phyloP scores from a whole-genome alignment of 2,113 vertebrate genomes.

The human region GRCh38 chr6:17269001-17269500 shows the following conservation, averaged over 20 bases:
- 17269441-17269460: background rate
- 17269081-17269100: background rate
- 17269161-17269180: background rate
- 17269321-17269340: background rate
- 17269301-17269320: background rate
- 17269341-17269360: background rate
- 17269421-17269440: background rate
- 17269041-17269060: background rate
- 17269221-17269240: background rate
- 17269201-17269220: background rate
- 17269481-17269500: background rate
- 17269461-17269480: background rate
- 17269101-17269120: background rate
- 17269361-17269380: background rate
- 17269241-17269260: background rate
- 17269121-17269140: background rate
- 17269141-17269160: background rate
- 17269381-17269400: background rate
- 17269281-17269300: background rate
- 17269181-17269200: background rate
- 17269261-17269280: background rate
- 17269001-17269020: background rate
- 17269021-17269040: background rate
- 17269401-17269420: background rate
- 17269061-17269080: background rate